Evolutionary conservation across 2,113 vertebrate genomes (phyloP), one percentile per base, ranked within the genome.

Genomic region (Marcusenius ussheri): DNA sequence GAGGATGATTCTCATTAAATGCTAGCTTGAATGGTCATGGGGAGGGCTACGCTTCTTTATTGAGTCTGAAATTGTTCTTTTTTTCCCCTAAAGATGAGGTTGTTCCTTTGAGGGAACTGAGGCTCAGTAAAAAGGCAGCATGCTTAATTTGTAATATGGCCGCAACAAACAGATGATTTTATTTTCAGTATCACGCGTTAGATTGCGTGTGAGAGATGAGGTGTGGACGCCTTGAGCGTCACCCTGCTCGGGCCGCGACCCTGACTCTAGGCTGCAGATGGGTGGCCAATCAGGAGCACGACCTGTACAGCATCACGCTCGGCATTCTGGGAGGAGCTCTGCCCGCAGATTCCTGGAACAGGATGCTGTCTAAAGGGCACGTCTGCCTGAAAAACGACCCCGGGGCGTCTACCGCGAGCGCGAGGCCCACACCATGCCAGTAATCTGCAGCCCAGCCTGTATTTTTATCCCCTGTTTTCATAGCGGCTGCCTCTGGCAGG

Each of bases 381-480:
- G 31, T 39, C 31, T 31, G 70, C 27, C 27, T 77, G 70, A 77
- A 35, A 83, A 83, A 83, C 35, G 15, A 47, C 39, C 58, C 58
- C 6, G 11, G 74, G 74, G 27, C 74, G 31, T n/a, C 3, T 89
- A 19, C 74, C 24, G 15, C 19, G 15, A 49, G 39, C 21, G 53
- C 35, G 21, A 77, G 47, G 47, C 19, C 46, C 45, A 27, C 77
- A 74, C 21, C 70, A 39, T 80, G 62, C 66, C 47, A 42, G 74
- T 35, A 42, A 80, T 80, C 31, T 74, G 49, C n/a, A 85, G 56
- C 83, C 88, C 24, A 11, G 53, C 45, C 50, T 85, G 56, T 46
- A 24, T 88, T 53, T 83, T 49, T 47, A 50, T 50, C 19, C 74
- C 49, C 66, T 88, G 45, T 84, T 62, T 89, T 89, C 56, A 91